These are phyloP conservation scores for Scaptomyza montana DNA, from an alignment of 1,140 invertebrate genomes.

Conservation along the genomic window DNA sequence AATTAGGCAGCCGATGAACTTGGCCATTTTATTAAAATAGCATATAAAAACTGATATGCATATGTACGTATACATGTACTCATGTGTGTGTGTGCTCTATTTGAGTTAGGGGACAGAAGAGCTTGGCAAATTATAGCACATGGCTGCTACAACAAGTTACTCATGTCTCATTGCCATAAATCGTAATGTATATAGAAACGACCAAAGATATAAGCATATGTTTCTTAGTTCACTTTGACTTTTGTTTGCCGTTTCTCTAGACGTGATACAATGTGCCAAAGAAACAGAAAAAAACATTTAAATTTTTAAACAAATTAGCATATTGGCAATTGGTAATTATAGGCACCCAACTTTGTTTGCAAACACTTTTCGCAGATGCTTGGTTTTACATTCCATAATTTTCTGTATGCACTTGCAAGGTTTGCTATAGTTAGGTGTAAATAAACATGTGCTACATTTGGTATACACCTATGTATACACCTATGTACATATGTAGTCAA, in stretches of 20 bases:
- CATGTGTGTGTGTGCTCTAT: background rate
- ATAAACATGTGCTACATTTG: slow-evolving; percentile 16
- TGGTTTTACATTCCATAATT: slow-evolving; percentile 50
- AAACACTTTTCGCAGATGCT: slow-evolving; percentile 41
- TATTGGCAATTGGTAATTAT: slow-evolving; percentile 1
- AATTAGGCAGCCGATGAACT: slow-evolving; percentile 54
- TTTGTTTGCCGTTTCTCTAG: slow-evolving; percentile 23
- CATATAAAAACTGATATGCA: slow-evolving; percentile 11
- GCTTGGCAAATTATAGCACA: slow-evolving; percentile 30
- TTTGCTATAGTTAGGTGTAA: slow-evolving; percentile 7
- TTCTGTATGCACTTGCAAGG: slow-evolving; percentile 31
- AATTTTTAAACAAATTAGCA: slow-evolving; percentile 18
- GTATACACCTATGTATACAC: background rate
- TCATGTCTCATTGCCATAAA: slow-evolving; percentile 21
- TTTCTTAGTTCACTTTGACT: slow-evolving; percentile 21
- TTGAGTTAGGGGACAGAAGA: slow-evolving; percentile 7
- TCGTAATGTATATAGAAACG: slow-evolving; percentile 3
- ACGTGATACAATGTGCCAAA: slow-evolving; percentile 34
- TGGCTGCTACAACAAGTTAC: slow-evolving; percentile 24
- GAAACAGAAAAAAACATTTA: slow-evolving; percentile 20
- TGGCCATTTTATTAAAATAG: slow-evolving; percentile 48
- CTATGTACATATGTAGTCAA: background rate
- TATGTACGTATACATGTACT: background rate
- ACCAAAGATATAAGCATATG: slow-evolving; percentile 23
- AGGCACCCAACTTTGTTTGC: slow-evolving; percentile 1